These are phyloP conservation scores for Hypomesus transpacificus DNA, from an alignment of 2,113 vertebrate genomes.

Conservation along the genomic window DNA sequence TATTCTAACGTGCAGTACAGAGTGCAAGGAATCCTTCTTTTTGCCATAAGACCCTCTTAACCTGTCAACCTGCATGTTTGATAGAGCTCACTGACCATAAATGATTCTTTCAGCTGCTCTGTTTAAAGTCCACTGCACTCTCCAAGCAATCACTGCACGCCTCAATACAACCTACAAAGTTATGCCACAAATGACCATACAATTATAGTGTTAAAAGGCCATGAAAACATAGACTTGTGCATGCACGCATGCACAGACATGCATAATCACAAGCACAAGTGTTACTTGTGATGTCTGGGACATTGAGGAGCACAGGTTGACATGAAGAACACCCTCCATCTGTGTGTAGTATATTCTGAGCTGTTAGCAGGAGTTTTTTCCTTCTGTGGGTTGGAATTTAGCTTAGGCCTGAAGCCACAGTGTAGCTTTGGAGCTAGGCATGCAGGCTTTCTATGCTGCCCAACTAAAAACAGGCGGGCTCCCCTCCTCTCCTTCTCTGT, in stretches of 20 bases:
- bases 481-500: background rate
- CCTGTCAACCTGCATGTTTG: conserved; percentile 19
- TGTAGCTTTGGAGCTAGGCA: conserved; percentile 50
- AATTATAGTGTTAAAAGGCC: background rate
- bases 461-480: background rate
- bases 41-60: conserved; percentile 4
- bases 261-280: conserved; percentile 6
- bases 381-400: conserved; percentile 54
- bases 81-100: conserved; percentile 23
- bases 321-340: conserved; percentile 50
- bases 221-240: conserved; percentile 18
- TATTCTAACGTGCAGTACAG: background rate
- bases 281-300: conserved; percentile 42
- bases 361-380: conserved; percentile 53
- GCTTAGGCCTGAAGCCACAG: conserved; percentile 41
- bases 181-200: conserved; percentile 30
- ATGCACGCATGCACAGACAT: conserved; percentile 26
- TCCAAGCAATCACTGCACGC: conserved; percentile 6
- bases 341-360: conserved; percentile 43
- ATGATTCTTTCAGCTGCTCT: conserved; percentile 35
- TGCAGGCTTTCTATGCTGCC: conserved; percentile 11
- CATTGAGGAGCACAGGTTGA: conserved; percentile 51
- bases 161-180: background rate
- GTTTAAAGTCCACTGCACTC: conserved; percentile 45
- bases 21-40: conserved; percentile 1